Evolutionary conservation across 2,888 invertebrate species (phyloP).

Genomic region (Napeogenes sylphis): DNA sequence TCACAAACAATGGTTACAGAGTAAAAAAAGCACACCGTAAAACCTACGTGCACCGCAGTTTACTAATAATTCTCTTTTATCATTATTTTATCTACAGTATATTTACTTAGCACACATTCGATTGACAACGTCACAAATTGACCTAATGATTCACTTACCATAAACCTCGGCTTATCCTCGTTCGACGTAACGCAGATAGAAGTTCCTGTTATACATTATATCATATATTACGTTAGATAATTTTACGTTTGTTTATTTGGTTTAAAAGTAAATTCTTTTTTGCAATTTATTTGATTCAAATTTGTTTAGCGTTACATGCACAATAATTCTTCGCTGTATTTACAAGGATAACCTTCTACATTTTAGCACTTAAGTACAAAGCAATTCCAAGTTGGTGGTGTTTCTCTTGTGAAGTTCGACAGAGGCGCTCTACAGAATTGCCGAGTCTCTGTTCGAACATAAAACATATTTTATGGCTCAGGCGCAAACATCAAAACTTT

Average conservation of each 20-base stretch:
- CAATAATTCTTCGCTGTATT: slow-evolving; percentile 11
- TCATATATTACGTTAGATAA: not conserved
- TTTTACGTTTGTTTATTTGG: not conserved
- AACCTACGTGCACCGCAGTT: slow-evolving; percentile 35
- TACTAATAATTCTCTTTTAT: slow-evolving; percentile 38
- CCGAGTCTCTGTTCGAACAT: slow-evolving; percentile 55
- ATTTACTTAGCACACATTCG: slow-evolving; percentile 63
- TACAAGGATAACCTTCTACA: slow-evolving; percentile 47
- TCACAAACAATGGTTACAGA: slow-evolving; percentile 48
- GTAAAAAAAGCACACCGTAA: slow-evolving; percentile 42
- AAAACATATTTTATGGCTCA: slow-evolving; percentile 71
- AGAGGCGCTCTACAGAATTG: slow-evolving; percentile 56
- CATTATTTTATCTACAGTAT: slow-evolving; percentile 45
- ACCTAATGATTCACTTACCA: slow-evolving; percentile 74
- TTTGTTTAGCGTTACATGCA: too few species aligned
- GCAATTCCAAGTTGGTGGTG: slow-evolving; percentile 55
- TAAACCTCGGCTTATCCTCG: slow-evolving; percentile 66
- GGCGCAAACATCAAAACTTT: slow-evolving; percentile 67
- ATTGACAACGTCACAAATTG: slow-evolving; percentile 70
- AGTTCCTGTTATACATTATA: slow-evolving; percentile 28
- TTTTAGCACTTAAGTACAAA: slow-evolving; percentile 66
- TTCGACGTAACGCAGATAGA: slow-evolving; percentile 58
- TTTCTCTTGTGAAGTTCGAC: slow-evolving; percentile 63
- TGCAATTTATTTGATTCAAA: slow-evolving; percentile 8
- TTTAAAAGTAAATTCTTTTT: slow-evolving; percentile 30